These are phyloP conservation scores for Coendou prehensilis DNA, from an alignment of 2,797 vertebrate species.

Conservation along the genomic window DNA sequence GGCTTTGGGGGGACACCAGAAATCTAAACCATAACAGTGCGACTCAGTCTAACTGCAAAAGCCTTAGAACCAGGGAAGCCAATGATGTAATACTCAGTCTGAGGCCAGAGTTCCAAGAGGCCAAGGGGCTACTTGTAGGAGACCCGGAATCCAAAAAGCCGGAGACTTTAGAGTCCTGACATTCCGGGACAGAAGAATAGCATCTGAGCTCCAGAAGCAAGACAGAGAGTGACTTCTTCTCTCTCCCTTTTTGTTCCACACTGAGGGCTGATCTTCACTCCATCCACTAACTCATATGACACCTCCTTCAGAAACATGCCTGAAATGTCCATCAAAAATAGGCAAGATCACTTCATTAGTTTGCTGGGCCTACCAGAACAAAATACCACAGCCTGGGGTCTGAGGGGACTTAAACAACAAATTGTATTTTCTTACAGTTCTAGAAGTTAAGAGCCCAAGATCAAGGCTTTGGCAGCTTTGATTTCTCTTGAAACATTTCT, in stretches of 20 bases:
- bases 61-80: not conserved
- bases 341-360: constrained; percentile 2
- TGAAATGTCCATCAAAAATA: not conserved
- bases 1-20: not conserved
- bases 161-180: not conserved
- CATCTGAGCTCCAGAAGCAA: not conserved
- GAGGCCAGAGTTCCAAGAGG: not conserved
- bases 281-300: not conserved
- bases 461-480: not conserved
- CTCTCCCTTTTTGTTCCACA: not conserved
- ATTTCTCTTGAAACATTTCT: constrained; percentile 30
- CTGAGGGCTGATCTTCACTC: not conserved
- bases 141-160: not conserved
- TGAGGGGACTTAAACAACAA: not conserved
- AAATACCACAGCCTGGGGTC: not conserved
- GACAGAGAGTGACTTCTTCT: not conserved
- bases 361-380: not conserved
- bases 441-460: not conserved
- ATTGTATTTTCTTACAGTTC: not conserved
- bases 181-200: not conserved
- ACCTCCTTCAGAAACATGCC: not conserved
- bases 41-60: not conserved
- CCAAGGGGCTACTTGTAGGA: not conserved
- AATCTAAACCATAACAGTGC: not conserved
- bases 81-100: not conserved